These are phyloP conservation scores for Drosophila ercepeae DNA, from an alignment of 1,140 invertebrate genomes.

Conservation along the genomic window DNA sequence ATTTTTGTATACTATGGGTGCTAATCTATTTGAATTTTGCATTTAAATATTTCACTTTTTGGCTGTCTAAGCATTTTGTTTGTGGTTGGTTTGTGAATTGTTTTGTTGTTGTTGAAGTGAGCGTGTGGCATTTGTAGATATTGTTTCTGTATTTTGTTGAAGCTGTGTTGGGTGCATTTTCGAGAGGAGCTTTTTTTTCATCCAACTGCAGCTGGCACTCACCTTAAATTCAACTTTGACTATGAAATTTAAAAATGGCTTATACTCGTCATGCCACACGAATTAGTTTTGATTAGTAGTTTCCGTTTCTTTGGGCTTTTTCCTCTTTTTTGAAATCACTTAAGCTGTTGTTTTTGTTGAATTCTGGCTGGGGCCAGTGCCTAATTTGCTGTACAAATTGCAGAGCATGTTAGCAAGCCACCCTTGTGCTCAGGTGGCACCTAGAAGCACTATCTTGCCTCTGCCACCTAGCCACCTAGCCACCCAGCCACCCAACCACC, in stretches of 20 bases:
- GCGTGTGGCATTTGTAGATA: conserved; percentile 32
- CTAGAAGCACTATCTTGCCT: neutral
- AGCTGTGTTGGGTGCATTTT: conserved; percentile 41
- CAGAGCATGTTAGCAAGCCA: conserved; percentile 21
- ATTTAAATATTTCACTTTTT: conserved; percentile 56
- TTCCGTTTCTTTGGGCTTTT: neutral
- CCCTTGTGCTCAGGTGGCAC: conserved; percentile 18
- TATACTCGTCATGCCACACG: neutral
- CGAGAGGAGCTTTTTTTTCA: conserved; percentile 32
- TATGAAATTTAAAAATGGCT: neutral
- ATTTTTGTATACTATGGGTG: conserved; percentile 27
- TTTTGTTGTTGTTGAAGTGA: conserved; percentile 27
- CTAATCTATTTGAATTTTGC: conserved; percentile 75
- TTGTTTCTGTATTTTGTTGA: conserved; percentile 24
- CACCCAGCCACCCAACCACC: neutral
- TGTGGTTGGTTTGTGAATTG: conserved; percentile 18
- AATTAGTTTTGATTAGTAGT: conserved; percentile 3
- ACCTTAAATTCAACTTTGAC: conserved; percentile 15
- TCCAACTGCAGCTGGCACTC: conserved; percentile 31
- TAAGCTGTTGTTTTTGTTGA: conserved; percentile 9
- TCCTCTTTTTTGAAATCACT: conserved; percentile 1
- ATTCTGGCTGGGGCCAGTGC: conserved; percentile 19
- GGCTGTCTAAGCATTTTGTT: conserved; percentile 51
- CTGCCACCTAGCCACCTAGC: neutral
- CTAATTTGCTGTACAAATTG: conserved; percentile 51